phyloP scores from a whole-genome alignment of 2,113 vertebrate species.

The Falco punctatus region DNA sequence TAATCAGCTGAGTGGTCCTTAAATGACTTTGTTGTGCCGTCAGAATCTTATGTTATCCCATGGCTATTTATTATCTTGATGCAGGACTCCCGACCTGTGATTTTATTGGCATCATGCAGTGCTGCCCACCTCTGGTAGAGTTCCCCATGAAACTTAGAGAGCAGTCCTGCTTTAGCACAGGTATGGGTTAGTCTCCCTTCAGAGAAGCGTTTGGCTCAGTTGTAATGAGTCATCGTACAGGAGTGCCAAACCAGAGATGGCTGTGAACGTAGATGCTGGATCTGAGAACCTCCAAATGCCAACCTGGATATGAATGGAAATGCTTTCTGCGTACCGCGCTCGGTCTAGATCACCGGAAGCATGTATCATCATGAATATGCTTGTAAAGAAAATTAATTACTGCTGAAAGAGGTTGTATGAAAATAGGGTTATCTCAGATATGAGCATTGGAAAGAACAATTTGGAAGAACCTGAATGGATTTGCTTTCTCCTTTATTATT shows the following conservation, averaged over 20 bases:
- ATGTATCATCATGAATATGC: background rate
- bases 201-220: background rate
- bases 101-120: background rate
- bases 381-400: conserved; percentile 27
- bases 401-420: background rate
- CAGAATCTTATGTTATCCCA: background rate
- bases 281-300: background rate
- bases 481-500: background rate
- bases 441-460: background rate
- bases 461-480: background rate
- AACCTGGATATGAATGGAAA: background rate
- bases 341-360: background rate
- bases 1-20: background rate
- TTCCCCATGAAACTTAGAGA: background rate
- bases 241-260: background rate
- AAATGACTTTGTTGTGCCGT: background rate
- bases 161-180: background rate
- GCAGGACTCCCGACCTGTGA: background rate
- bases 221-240: background rate
- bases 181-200: background rate
- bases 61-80: background rate
- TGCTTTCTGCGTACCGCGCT: background rate
- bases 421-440: background rate
- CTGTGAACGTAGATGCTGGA: background rate
- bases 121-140: background rate